Base-by-base conservation (phyloP, 1,140 invertebrate genomes). In the Oryzaephilus surinamensis region DNA sequence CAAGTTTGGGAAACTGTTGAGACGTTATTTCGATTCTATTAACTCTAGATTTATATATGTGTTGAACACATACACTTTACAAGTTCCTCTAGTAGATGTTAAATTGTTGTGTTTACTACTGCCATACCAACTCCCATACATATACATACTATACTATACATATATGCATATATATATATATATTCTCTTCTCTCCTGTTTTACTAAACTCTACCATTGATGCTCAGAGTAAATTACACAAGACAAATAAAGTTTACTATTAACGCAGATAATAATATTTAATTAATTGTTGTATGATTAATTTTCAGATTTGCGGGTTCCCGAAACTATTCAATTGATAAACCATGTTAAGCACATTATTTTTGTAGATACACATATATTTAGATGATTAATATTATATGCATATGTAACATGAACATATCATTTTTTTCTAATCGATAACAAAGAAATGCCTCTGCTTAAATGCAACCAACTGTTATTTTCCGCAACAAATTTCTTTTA, bases 1-100 rank as follows among this genome's bases (percentile, higher is more conserved):
- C 50, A 43, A 56, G 51, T 56, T 56, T 56, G 29, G 43, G 46
- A 52, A n/a, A 52, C 51, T 48, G 45, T 56, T 52, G 52, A 52
- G 51, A 48, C 48, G 42, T 24, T 24, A 24, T 24, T 24, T 53
- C 53, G 46, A 46, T 52, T 55, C 47, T 55, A 55, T 55, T 55
- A 55, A 52, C 47, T 51, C 51, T 24, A 44, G 43, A 55, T 55
- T 42, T 51, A 48, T 50, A 37, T 51, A 46, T 46, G 43, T 53
- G 42, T 46, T 43, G 35, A 43, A 40, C 43, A 43, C 38, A 42
- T 49, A 46, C 40, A 49, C 43, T 49, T 40, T 42, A 49, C 47
- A 46, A 49, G 35, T 49, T 46, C 38, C 39, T 38, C 36, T 38
- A 32, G 32, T 38, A 37, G 41, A 47, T 43, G 41, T 38, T 34